Base-by-base conservation (phyloP, 2,888 invertebrate genomes). In the Athalia rosae region DNA sequence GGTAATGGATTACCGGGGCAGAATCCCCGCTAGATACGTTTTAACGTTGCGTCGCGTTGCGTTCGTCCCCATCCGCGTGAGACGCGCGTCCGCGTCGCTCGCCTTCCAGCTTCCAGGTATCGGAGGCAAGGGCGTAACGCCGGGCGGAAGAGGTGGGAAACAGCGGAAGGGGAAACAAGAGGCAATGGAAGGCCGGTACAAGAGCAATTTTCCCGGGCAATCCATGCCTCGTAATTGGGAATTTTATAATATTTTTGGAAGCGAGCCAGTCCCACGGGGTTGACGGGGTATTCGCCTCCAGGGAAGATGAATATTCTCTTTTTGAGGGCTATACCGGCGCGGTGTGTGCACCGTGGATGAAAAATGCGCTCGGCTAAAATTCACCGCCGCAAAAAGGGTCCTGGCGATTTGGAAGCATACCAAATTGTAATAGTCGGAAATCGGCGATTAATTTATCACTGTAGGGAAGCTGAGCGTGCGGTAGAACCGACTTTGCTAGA, bases 171-270 rank as follows among this genome's bases (percentile, higher is more conserved):
- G 28, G 28, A 28, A 28, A 28, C 28, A 28, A 58, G 13, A 58
- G 58, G 56, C 45, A 71, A 43, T 43, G 56, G 71, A 58, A 58
- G 58, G 45, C 58, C 43, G 84, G 84, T 84, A 83, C 85, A 84
- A 84, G 86, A 86, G 87, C 87, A 88, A 88, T 88, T 88, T 87
- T 86, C 87, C 87, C 85, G 84, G 84, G 84, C 88, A 87, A 88
- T 88, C 87, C 86, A 85, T 87, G 87, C 86, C 85, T 82, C 87
- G 85, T 86, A 88, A 89, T 89, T 89, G 87, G 87, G 87, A 88
- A 88, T 89, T 88, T 88, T 88, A 88, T 88, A 89, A 89, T 89
- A 89, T 88, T 89, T 89, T 89, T 89, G 89, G 88, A 89, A 87
- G 86, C 85, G 85, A 85, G 89, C 88, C 89, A 89, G 87, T 88